Base-by-base conservation (phyloP, 2,113 vertebrate genomes). In the Budorcas taxicolor region DNA sequence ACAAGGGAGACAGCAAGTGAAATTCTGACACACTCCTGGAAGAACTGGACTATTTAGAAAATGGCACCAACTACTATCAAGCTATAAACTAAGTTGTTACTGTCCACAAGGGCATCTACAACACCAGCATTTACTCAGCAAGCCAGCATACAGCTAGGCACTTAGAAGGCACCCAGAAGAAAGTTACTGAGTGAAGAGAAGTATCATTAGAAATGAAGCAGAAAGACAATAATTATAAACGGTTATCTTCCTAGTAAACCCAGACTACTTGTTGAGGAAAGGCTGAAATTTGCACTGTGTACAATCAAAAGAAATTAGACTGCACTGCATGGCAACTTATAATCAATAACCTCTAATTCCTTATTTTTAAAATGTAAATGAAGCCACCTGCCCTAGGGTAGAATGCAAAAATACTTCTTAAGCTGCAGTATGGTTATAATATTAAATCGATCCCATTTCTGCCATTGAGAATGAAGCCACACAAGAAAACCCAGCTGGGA, bases 281-380 rank as follows among this genome's bases (percentile, higher is more conserved):
- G 15, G 21, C 7, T n/a, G 12, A 16, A 33, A 78, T 80, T 57
- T 64, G 12, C 11, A 45, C 3, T 25, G 5, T 17, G 15, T 4
- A 15, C 2, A 95, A 78, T 86, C 55, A 80, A 80, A 60, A 50
- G n/a, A 91, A 67, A 94, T 62, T 89, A 21, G 27, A 19, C 57
- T 27, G 50, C 10, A 7, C 4, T 31, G 36, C 27, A 31, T 92
- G 53, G 43, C 50, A 47, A 81, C 14, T 95, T 82, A 50, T 85
- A 92, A 96, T 64, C 80, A 85, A 88, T 96, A 94, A 96, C n/a
- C 84, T 96, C 80, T 52, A 80, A 90, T 87, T 92, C 80, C 9
- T 87, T 87, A 76, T 93, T 96, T 97, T 96, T 71, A n/a, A 95
- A 88, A 95, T 87, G 92, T 90, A 96, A 96, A 95, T 97, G 80